Evolutionary conservation across 1,140 invertebrate genomes (phyloP), one percentile per base, ranked within the genome.

Genomic region (Eriocheir sinensis): DNA sequence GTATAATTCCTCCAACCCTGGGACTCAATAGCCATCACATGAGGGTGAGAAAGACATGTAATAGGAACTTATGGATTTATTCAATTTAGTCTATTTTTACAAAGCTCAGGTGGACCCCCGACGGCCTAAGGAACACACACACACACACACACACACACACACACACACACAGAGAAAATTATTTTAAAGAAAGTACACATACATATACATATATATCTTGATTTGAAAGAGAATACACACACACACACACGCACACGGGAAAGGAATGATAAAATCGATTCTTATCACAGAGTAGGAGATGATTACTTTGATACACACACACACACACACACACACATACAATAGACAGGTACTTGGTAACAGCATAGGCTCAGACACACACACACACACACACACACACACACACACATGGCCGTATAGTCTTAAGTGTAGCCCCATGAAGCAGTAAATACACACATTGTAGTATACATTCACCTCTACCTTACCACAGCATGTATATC

Each of bases 251-350:
- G 27, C 60, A 72, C 60, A 72, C 12, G n/a, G 60, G 60, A 72
- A 72, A 72, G 60, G 60, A 72, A 72, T 72, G 60, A n/a, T 72
- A n/a, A 72, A n/a, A 2, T 21, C 12, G 21, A n/a, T 72, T 72
- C 60, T 72, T 72, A 72, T 72, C 60, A 72, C 60, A 72, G 53
- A 72, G 60, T 72, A 72, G 60, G 60, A 72, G 60, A n/a, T 72
- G 60, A 72, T 3, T 8, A 4, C 4, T 8, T 48, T 48, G 15
- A 48, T 48, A 48, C 44, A 15, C 44, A 72, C 60, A 72, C 21
- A 72, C 60, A 72, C 21, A 72, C 60, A n/a, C 21, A 72, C 27
- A 27, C 53, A 27, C 53, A 27, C 53, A 72, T n/a, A 72, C 27
- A 72, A 72, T 21, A 21, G 1, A 72, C 60, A 72, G 60, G 60